phyloP scores from a whole-genome alignment of 2,113 vertebrate genomes.

The Mixornis gularis region DNA sequence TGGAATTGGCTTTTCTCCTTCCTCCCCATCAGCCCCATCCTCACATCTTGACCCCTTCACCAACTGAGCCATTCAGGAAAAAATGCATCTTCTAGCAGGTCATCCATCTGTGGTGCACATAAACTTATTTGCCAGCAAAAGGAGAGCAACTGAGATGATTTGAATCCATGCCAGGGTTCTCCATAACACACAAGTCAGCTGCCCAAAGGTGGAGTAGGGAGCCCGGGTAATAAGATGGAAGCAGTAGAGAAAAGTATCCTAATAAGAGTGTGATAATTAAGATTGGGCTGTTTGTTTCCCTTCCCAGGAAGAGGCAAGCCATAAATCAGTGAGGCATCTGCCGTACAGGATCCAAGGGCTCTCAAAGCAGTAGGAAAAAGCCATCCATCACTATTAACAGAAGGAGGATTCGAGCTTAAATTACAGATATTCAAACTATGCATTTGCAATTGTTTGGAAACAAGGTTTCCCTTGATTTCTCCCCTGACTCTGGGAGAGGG shows the following conservation, averaged over 20 bases:
- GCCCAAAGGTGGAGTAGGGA: neutral
- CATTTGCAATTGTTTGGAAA: constrained; percentile 25
- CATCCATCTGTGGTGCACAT: fast-evolving
- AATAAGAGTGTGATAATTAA: neutral
- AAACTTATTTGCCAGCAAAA: neutral
- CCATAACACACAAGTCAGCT: neutral
- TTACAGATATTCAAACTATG: neutral
- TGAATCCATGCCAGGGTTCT: neutral
- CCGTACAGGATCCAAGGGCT: neutral
- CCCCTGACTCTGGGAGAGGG: neutral
- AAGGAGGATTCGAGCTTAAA: constrained; percentile 12
- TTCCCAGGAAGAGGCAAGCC: neutral
- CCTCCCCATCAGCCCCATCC: neutral
- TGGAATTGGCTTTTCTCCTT: neutral
- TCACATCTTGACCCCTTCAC: neutral
- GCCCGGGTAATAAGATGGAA: neutral
- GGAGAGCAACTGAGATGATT: neutral
- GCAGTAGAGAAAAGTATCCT: neutral
- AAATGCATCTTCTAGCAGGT: neutral
- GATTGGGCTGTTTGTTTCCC: neutral
- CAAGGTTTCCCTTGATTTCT: neutral
- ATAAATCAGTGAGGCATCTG: constrained; percentile 49
- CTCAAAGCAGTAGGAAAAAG: constrained; percentile 24
- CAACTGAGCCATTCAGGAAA: neutral
- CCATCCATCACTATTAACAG: constrained; percentile 27